Evolutionary conservation across 1,140 invertebrate genomes (phyloP), one percentile per base, ranked within the genome.

Genomic region (Teleogryllus occipitalis): DNA sequence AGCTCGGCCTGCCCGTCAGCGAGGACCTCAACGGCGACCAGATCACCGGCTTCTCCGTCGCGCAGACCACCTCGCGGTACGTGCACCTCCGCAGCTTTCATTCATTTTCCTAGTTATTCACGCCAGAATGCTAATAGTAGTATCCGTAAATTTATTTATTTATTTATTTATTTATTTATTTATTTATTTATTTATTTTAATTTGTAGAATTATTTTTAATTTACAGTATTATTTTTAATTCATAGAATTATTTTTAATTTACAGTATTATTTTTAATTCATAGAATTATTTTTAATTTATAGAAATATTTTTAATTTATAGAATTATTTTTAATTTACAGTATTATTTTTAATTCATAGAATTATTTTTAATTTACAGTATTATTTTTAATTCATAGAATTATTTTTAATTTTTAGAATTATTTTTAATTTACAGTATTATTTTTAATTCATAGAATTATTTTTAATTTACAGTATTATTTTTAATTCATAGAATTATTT

Each of bases 11-110:
- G 78, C 81, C 84, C 8, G 87, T 88, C 78, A 86, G 88, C 80
- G 79, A 84, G 27, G 91, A 93, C 83, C 82, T 91, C 47, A 89
- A 90, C 82, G 91, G 91, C 3, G 83, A 84, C 0, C 85, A 86
- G 46, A 86, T 87, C 81, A 85, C 85, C 0, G 89, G 89, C 21
- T 88, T 88, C 81, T 86, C 86, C 18, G 81, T 87, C 8, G 86
- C 84, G 75, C 91, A 88, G 86, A 90, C 82, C 78, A 91, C 87
- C 1, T 74, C 88, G 88, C 8, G 84, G 84, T 47, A 82, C 89
- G 39, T 5, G 1, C 27, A 5, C 27, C 27, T 5, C 27, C 14
- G 65, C 65, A 1, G 14, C 14, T 15, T 72, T 72, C 65, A 72
- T 72, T 6, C 65, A 72, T 72, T 72, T 72, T 14, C 14, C 3